Evolutionary conservation across 1,140 invertebrate species (phyloP), one percentile per base, ranked within the genome.

Genomic region (Diorhabda elongata): DNA sequence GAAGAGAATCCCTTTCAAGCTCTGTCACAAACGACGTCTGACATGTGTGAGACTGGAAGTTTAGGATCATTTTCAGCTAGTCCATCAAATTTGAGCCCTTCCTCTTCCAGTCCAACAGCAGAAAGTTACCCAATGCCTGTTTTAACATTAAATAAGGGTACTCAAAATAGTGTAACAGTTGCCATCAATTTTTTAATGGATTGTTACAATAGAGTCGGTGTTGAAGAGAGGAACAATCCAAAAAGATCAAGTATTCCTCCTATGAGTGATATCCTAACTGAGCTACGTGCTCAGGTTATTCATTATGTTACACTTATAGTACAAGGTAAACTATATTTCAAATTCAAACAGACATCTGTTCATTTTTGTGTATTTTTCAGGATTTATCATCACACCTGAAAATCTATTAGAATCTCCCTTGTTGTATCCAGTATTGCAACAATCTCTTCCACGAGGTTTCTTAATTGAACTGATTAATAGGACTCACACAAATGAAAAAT

Each of bases 141-240:
- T 63, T 75, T 69, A 72, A 75, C 71, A 73, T 77, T 76, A 72
- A 66, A 72, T 11, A 57, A 71, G 78, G 80, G 66, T 72, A 76
- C 64, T 70, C 81, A 80, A 41, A 78, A 79, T 60, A 78, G 81
- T 2, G 78, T 83, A 66, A 80, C 84, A 79, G 78, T 81, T 56
- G 73, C 82, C 72, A 75, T 85, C 72, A 81, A 91, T 61, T 91
- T 90, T 78, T 80, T 88, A 67, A 79, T 90, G 73, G 86, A 88
- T 73, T 89, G 87, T 70, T 91, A 91, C 78, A 84, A 85, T n/a
- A 85, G 89, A 72, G 86, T 90, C 5, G 85, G 85, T 57, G 73
- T 87, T 2, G 89, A 92, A 75, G 89, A 91, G 77, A 83, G 87
- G 73, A 89, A 89, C 79, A 83, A 91, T 78, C 90, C 92, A 41